Conservation (phyloP, 2,113 vertebrate species). For the Gobiocypris rarus region DNA sequence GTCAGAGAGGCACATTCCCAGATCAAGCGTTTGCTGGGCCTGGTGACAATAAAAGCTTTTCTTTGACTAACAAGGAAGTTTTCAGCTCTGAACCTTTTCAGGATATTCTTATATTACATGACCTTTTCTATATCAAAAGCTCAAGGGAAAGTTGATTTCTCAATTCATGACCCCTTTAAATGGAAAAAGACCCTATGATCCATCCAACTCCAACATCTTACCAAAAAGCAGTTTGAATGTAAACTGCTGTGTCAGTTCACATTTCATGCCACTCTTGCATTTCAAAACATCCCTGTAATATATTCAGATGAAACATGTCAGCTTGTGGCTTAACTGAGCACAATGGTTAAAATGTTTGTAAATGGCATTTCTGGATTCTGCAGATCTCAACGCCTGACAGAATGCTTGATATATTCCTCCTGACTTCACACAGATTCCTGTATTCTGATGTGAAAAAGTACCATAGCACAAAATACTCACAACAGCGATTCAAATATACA, state of each 20-base stretch:
- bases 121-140: no score
- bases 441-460: background rate
- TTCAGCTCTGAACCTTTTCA: no score
- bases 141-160: no score
- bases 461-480: slow-evolving; percentile 26
- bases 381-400: slow-evolving; percentile 4
- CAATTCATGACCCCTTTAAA: no score
- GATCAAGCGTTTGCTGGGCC: no score
- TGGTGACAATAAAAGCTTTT: no score
- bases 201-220: background rate
- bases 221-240: background rate
- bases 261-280: slow-evolving; percentile 4
- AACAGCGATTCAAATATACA: slow-evolving; percentile 19
- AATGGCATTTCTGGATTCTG: background rate
- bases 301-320: background rate
- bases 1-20: no score
- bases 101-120: no score
- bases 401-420: background rate
- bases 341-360: background rate
- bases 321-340: background rate
- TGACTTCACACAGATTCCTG: background rate
- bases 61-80: no score
- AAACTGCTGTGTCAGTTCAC: slow-evolving; percentile 22
- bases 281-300: background rate
- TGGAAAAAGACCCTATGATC: background rate